A percentile compares a stretch with the other conserved stretches of the same genome.
Conservation (phyloP, 2,888 invertebrate species). For the Lacanobia wlatinum region DNA sequence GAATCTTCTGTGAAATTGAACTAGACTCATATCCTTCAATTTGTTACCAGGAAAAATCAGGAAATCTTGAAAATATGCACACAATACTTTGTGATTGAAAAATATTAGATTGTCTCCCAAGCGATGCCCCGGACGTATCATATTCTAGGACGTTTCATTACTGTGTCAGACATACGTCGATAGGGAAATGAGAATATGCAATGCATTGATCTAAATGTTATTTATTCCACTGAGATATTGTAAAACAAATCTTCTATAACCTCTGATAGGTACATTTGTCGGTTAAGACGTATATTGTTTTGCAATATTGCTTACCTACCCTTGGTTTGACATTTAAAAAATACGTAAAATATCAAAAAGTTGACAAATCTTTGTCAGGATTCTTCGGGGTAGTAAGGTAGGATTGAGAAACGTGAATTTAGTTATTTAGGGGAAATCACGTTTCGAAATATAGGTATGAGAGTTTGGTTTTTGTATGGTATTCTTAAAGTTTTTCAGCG, state of each 20-base stretch:
- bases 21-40: not conserved
- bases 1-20: not conserved
- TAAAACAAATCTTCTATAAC: not conserved
- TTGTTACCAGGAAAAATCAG: not conserved
- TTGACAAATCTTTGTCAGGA: constrained; percentile 1
- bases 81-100: constrained; percentile 41
- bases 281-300: not conserved
- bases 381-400: not conserved
- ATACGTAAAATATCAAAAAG: not conserved
- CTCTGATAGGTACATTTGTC: not conserved
- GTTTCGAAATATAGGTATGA: not conserved
- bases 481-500: no score
- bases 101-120: constrained; percentile 44
- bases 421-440: not conserved
- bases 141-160: constrained; percentile 56
- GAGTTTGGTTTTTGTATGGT: not conserved
- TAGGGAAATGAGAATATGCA: constrained; percentile 16
- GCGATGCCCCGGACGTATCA: constrained; percentile 8
- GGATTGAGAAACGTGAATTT: not conserved
- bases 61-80: not conserved
- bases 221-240: constrained; percentile 1
- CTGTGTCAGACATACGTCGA: constrained; percentile 36
- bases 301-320: not conserved
- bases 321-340: not conserved
- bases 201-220: constrained; percentile 24